Conservation (phyloP, 2,888 invertebrate genomes). For the Linnaemya tessellans region DNA sequence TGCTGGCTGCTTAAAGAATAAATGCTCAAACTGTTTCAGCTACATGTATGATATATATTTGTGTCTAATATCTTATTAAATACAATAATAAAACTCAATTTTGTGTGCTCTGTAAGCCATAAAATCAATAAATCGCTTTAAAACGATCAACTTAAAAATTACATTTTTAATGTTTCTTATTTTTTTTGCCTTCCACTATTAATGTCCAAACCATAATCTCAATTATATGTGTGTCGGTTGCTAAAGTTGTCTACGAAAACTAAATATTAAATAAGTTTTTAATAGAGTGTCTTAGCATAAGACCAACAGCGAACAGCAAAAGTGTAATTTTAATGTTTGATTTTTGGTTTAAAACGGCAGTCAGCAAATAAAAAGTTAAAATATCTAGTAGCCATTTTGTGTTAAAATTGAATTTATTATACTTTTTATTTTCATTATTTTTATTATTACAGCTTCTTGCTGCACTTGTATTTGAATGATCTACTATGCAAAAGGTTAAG, state of each 20-base stretch:
- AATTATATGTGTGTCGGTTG: constrained; percentile 39
- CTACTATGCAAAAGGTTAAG: constrained; percentile 45
- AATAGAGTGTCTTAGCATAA: constrained; percentile 27
- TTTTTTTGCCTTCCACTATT: constrained; percentile 17
- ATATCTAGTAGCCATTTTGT: constrained; percentile 58
- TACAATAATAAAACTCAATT: constrained; percentile 71
- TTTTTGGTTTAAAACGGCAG: neutral
- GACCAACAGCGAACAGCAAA: constrained; percentile 15
- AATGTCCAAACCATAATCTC: constrained; percentile 58
- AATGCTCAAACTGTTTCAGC: constrained; percentile 38
- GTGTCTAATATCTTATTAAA: constrained; percentile 71
- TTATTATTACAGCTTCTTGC: neutral
- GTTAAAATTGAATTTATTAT: constrained; percentile 52
- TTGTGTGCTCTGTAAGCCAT: constrained; percentile 58
- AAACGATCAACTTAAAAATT: constrained; percentile 47
- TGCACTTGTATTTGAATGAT: constrained; percentile 15
- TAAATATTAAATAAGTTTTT: constrained; percentile 51
- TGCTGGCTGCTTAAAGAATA: neutral
- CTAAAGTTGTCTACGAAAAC: constrained; percentile 12
- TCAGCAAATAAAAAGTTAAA: constrained; percentile 13
- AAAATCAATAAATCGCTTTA: constrained; percentile 68
- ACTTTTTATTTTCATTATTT: constrained; percentile 58
- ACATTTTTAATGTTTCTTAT: neutral
- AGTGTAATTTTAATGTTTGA: constrained; percentile 42
- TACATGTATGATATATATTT: constrained; percentile 66